Base-by-base conservation (phyloP, 2,888 invertebrate genomes). In the Pantelozetes paolii region DNA sequence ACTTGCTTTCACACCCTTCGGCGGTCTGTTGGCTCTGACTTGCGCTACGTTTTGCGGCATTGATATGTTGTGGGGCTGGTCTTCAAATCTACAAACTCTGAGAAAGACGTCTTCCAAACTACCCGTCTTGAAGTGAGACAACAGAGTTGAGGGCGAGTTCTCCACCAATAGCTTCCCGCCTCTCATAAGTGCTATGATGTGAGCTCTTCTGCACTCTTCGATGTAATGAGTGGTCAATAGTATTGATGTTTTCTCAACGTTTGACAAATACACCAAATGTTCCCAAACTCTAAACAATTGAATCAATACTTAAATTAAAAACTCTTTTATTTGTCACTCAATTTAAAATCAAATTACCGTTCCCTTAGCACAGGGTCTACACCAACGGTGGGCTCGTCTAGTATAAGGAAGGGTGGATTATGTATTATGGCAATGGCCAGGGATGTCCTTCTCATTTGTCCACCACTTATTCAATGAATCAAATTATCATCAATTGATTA, bases 181-280 rank as follows among this genome's bases (percentile, higher is more conserved):
- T 15, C 69, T 23, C 69, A 69, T 69, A 0, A 69, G 45, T 26
- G 42, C 32, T 42, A 69, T 28, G 1, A 69, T 23, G 15, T 64
- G 62, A 20, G 62, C 62, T 36, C 62, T 32, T 64, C 36, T 32
- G 9, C 15, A 11, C 45, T 40, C 69, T 28, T 69, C 69, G 3
- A 69, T 69, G 36, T 69, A 69, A 40, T 69, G 69, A 42, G 69
- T 69, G 13, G 69, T 69, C 26, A 69, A 45, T 11, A 69, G 9
- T 9, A 69, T 69, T 26, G 69, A 20, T 45, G 45, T 69, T 45
- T 18, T 20, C 28, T 69, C 36, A 15, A 40, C 13, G 2, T 3
- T 9, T 5, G 45, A 45, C 6, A 69, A 18, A 42, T 20, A 1
- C 1, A 69, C 28, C 45, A 69, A 69, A 69, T 69, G 69, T 6